Percentiles rank a stretch among this genome's conserved stretches.
These are phyloP conservation scores for Plutomurus gul DNA, from an alignment of 1,140 invertebrate species.

Conservation along the genomic window DNA sequence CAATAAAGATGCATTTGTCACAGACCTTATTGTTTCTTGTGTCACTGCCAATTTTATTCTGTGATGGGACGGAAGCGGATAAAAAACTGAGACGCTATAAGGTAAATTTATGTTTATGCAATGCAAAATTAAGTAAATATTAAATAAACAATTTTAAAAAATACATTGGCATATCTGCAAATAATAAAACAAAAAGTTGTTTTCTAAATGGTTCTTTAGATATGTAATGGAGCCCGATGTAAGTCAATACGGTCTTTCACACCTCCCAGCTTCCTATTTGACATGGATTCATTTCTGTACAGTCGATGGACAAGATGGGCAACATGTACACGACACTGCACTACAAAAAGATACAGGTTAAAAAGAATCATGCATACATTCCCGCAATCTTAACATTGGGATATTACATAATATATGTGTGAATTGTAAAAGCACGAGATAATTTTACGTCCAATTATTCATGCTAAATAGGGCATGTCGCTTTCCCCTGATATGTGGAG, in stretches of 20 bases:
- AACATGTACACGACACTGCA: conserved; percentile 65
- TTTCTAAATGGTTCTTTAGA: conserved; percentile 15
- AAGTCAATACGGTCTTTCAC: conserved; percentile 45
- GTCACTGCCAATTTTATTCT: conserved; percentile 37
- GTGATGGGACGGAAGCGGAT: conserved; percentile 19
- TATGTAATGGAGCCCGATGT: conserved; percentile 43
- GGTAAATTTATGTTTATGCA: conserved; percentile 9
- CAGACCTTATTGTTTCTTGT: conserved; percentile 8
- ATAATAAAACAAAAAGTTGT: background rate
- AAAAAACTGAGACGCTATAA: conserved; percentile 46
- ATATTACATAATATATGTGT: no score
- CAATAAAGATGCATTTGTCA: conserved; percentile 20
- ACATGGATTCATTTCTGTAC: conserved; percentile 57
- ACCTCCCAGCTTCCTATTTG: conserved; percentile 37
- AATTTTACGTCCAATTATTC: background rate
- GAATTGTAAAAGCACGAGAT: no score
- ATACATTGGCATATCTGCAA: no score
- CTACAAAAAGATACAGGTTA: conserved; percentile 64
- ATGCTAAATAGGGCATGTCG: conserved; percentile 69
- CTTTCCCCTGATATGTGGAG: conserved; percentile 72
- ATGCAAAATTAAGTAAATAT: background rate
- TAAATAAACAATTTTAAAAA: no score
- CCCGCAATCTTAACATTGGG: no score
- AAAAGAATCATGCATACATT: background rate
- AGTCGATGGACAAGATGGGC: conserved; percentile 68